These are phyloP conservation scores for Atractosteus spatula DNA, from an alignment of 2,113 vertebrate genomes.

Conservation along the genomic window DNA sequence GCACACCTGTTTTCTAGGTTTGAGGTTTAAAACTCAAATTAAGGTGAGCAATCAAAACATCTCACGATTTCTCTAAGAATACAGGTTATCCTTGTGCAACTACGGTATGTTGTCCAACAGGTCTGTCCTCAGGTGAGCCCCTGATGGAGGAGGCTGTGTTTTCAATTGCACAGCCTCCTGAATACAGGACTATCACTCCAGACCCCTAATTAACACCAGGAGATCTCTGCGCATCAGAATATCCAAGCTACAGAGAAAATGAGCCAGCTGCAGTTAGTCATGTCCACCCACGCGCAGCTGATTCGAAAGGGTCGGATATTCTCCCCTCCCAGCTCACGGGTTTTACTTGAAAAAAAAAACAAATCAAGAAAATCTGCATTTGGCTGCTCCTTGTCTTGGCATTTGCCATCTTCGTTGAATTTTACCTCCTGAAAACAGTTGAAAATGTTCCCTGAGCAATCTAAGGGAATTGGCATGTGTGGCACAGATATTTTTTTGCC, in stretches of 20 bases:
- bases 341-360: background rate
- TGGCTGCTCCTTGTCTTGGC: background rate
- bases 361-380: background rate
- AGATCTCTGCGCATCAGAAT: slow-evolving; percentile 17
- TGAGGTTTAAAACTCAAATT: too few species aligned
- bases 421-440: background rate
- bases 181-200: slow-evolving; percentile 14
- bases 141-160: background rate
- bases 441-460: background rate
- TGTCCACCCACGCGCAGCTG: slow-evolving; percentile 65
- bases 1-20: too few species aligned
- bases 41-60: too few species aligned
- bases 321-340: background rate
- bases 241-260: slow-evolving; percentile 23
- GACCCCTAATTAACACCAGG: slow-evolving; percentile 32
- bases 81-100: background rate
- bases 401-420: slow-evolving; percentile 6
- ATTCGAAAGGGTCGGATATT: slow-evolving; percentile 57
- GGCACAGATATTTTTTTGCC: too few species aligned
- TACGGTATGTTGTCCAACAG: background rate
- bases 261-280: slow-evolving; percentile 54
- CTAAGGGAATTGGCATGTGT: background rate
- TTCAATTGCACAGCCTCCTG: slow-evolving; percentile 24
- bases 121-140: background rate
- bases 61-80: background rate